Conservation (phyloP, 2,888 invertebrate genomes). For the Neelides folsomi region DNA sequence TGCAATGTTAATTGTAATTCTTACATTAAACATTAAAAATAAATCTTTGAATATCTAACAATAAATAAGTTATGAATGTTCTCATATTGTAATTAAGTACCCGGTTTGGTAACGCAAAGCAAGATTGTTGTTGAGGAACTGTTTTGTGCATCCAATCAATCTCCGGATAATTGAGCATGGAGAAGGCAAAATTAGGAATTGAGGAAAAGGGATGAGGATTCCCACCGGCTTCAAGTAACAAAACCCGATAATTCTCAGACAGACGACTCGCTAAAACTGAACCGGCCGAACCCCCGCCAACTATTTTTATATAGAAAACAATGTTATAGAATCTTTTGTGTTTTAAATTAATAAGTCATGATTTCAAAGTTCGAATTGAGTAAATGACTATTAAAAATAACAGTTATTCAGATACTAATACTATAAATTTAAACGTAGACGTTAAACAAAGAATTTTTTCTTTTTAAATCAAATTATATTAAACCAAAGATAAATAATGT, state of each 20-base stretch:
- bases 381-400: not conserved
- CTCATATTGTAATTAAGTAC: too few relatives aligned
- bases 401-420: not conserved
- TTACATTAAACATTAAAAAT: too few relatives aligned
- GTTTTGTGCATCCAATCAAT: conserved; percentile 43
- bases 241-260: conserved; percentile 41
- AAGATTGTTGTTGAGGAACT: conserved; percentile 38
- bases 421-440: not conserved
- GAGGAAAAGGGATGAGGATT: conserved; percentile 41
- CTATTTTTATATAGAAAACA: conserved; percentile 19
- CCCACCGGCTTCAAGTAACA: conserved; percentile 44
- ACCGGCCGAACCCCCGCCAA: conserved; percentile 45
- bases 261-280: conserved; percentile 43
- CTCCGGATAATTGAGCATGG: conserved; percentile 37
- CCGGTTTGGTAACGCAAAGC: conserved; percentile 17
- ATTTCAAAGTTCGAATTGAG: conserved; percentile 1
- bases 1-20: too few relatives aligned
- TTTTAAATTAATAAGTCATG: not conserved
- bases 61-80: too few relatives aligned
- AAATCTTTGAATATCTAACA: too few relatives aligned
- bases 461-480: too few relatives aligned
- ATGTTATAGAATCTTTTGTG: not conserved
- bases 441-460: too few relatives aligned
- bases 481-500: too few relatives aligned
- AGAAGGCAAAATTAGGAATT: conserved; percentile 37